Percentiles rank a stretch among this genome's conserved stretches.
Evolutionary conservation across 1,140 invertebrate species (phyloP).

Genomic region (Bombus fervidus): DNA sequence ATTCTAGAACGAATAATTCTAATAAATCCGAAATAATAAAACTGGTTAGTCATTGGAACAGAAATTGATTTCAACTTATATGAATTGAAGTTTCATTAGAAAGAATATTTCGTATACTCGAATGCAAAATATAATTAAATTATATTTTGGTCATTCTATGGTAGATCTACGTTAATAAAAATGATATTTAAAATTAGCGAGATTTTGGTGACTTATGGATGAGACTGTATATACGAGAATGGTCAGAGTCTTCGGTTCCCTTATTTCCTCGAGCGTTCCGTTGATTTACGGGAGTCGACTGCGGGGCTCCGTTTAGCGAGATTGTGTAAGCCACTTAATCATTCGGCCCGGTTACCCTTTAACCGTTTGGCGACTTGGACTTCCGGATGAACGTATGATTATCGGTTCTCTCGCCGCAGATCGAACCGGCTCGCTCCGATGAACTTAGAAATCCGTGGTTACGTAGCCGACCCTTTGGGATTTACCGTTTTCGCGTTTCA

Average conservation of each 20-base stretch:
- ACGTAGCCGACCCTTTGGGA: not conserved
- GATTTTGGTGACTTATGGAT: not conserved
- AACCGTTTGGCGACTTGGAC: constrained; percentile 26
- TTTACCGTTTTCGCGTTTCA: constrained; percentile 35
- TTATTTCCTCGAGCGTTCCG: constrained; percentile 43
- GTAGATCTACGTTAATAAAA: not conserved
- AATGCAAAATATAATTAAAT: too few species aligned
- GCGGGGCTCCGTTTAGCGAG: constrained; percentile 34
- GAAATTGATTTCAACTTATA: too few species aligned
- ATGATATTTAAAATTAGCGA: not conserved
- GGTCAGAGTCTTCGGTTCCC: not conserved
- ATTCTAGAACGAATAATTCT: too few species aligned
- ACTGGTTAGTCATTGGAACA: too few species aligned
- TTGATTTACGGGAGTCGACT: constrained; percentile 53
- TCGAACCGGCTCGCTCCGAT: constrained; percentile 1
- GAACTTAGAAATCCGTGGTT: constrained; percentile 13
- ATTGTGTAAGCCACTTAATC: constrained; percentile 51
- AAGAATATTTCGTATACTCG: too few species aligned
- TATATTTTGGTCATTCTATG: too few species aligned
- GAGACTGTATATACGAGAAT: not conserved
- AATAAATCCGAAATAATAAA: too few species aligned
- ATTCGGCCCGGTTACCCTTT: constrained; percentile 42
- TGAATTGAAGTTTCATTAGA: too few species aligned
- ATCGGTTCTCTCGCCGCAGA: constrained; percentile 16
- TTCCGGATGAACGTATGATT: constrained; percentile 53